Evolutionary conservation across 35 echinoderm and acorn worm genomes (phyloP), one percentile per base, ranked within the genome.

Genomic region (Anneissia japonica): DNA sequence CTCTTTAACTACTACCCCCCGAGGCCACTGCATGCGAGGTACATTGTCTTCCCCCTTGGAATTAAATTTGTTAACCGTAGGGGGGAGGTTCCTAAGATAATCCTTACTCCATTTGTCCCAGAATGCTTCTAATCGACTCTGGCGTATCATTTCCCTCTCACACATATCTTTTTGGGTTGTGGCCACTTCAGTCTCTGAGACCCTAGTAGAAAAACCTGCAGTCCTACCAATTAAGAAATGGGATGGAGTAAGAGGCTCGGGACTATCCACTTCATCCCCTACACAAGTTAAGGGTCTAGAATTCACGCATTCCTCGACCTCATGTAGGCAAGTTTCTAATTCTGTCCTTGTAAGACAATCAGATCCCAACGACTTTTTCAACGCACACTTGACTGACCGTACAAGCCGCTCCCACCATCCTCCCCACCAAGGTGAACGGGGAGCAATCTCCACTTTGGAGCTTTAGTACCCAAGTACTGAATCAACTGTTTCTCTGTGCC

Each of bases 351-450:
- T 83, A 13, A 83, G 81, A 41, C 81, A 83, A 29, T 38, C 34
- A 81, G 36, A 81, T 40, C 79, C 79, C 41, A 81, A 81, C 35
- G 79, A 81, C 32, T 81, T 51, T 43, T 83, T 83, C 0, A 39
- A 29, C 21, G 81, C 81, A 39, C 81, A 37, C 3, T 83, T 51
- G 51, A 43, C 41, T 21, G 36, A 83, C 38, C 81, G 81, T 46
- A 41, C 81, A 46, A 83, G 41, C 1, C 81, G 81, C 41, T 83
- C 81, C 81, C 81, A 83, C 81, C 81, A 41, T 45, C 81, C 81
- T 51, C 81, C 36, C 37, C 81, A 83, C 7, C 81, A 9, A 10
- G 81, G 81, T 46, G 81, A 83, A 40, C 81, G 19, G 43, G 3
- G 45, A 13, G 81, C 81, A 55, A 45, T 83, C 40, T 83, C 56